Base-by-base conservation (phyloP, 2,797 vertebrate species). In the Synanceia verrucosa region DNA sequence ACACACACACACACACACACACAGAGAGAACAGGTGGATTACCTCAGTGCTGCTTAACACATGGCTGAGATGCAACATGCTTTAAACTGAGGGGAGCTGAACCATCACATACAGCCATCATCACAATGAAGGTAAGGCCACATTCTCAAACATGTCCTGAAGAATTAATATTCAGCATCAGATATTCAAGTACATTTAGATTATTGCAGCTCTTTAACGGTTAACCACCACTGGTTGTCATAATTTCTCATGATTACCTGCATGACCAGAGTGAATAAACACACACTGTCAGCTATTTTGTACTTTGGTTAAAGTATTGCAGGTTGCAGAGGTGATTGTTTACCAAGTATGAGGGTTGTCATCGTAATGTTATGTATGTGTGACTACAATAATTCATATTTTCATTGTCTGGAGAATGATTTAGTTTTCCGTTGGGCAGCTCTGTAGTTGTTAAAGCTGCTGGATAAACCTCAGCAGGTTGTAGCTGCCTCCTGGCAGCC, bases 71-170 rank as follows among this genome's bases (percentile, higher is more conserved):
- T 76, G 77, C 77, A 23, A 19, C 60, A 19, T 23, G 9, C 34
- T 57, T 60, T 64, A 31, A n/a, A 73, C 65, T 2, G 19, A 24
- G 34, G 39, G 55, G 26, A 72, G 12, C 65, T 66, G 60, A 4
- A 19, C 50, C 36, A 64, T 18, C 12, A 28, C 8, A 57, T 44
- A 9, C 29, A 29, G 2, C 19, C 14, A 13, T 11, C 37, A 53
- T 53, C 70, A 70, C 10, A 33, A 86, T 88, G 86, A 81, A 56
- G 84, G 86, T 90, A 82, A 46, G 56, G 9, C 36, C 5, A n/a
- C 52, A n/a, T n/a, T n/a, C n/a, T n/a, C n/a, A n/a, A n/a, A n/a
- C n/a, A n/a, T n/a, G n/a, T n/a, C n/a, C n/a, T n/a, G n/a, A n/a
- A n/a, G n/a, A n/a, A n/a, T n/a, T n/a, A n/a, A n/a, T n/a, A n/a